Conservation (phyloP, 2,888 invertebrate genomes). For the Euzetes globulus region DNA sequence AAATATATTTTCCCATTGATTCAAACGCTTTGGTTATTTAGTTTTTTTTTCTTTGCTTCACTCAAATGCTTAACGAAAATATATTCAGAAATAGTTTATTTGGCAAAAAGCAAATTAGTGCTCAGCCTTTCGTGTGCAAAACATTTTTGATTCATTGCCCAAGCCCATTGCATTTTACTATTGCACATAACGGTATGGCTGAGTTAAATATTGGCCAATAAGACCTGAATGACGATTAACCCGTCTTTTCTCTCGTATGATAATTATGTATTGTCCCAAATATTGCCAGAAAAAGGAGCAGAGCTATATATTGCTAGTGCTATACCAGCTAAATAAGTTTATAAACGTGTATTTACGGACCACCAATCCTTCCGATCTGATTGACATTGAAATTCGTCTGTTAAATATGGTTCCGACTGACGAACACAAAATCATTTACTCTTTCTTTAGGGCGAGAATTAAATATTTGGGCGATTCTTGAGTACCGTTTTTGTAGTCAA, state of each 20-base stretch:
- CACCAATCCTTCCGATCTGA: conserved; percentile 22
- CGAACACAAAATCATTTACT: conserved; percentile 11
- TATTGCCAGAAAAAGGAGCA: background rate
- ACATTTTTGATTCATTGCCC: background rate
- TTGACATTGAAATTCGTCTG: conserved; percentile 11
- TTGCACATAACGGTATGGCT: too few species aligned
- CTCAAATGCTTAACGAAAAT: background rate
- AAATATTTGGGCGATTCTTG: conserved; percentile 12
- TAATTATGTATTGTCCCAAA: conserved; percentile 16
- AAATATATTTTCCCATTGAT: background rate
- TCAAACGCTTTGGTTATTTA: too few species aligned
- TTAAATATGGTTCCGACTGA: background rate
- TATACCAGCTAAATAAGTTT: background rate
- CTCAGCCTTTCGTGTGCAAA: background rate
- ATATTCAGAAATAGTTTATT: too few species aligned
- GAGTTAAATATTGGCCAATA: background rate
- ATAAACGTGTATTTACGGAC: conserved; percentile 23
- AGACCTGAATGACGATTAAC: background rate
- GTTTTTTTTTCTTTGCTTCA: background rate
- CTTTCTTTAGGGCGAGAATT: conserved; percentile 22
- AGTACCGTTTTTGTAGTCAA: too few species aligned
- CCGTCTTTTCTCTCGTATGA: background rate
- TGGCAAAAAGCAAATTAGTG: background rate
- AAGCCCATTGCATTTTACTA: background rate
- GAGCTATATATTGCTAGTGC: background rate